These are phyloP conservation scores for Phthorimaea operculella DNA, from an alignment of 1,140 invertebrate genomes.

Conservation along the genomic window DNA sequence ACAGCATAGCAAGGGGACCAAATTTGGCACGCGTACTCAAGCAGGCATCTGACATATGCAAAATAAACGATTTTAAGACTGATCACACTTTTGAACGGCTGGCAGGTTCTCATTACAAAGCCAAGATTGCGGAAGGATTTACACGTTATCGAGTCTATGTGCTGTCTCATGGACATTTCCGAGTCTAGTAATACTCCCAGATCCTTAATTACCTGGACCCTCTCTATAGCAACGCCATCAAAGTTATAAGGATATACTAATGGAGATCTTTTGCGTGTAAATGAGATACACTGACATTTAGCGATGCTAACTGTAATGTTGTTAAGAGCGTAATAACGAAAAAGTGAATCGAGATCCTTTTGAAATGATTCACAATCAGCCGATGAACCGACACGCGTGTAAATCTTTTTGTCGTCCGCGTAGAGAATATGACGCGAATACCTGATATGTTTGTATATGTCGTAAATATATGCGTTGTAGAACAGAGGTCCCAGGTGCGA, in stretches of 20 bases:
- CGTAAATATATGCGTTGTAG: too few relatives aligned
- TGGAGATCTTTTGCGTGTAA: background rate
- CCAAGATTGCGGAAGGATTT: background rate
- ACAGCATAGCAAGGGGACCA: background rate
- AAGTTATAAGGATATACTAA: background rate
- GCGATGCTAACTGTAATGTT: background rate
- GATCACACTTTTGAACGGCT: background rate
- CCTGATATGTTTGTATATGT: too few relatives aligned
- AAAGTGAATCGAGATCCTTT: background rate
- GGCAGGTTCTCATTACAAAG: background rate
- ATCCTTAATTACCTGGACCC: background rate
- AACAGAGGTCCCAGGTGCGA: conserved; percentile 24
- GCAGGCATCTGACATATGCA: background rate
- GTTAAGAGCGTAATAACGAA: background rate
- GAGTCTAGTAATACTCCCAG: background rate
- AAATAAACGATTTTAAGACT: background rate
- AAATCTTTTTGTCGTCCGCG: background rate
- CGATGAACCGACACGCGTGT: background rate
- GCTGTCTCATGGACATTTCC: background rate
- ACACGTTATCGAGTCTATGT: background rate
- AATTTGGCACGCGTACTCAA: background rate
- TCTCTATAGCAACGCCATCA: background rate
- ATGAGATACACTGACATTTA: background rate
- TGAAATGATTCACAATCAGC: background rate
- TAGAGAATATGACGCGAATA: background rate